phyloP scores from a whole-genome alignment of 2,888 invertebrate genomes.

The Macrosoma leucophasiata region DNA sequence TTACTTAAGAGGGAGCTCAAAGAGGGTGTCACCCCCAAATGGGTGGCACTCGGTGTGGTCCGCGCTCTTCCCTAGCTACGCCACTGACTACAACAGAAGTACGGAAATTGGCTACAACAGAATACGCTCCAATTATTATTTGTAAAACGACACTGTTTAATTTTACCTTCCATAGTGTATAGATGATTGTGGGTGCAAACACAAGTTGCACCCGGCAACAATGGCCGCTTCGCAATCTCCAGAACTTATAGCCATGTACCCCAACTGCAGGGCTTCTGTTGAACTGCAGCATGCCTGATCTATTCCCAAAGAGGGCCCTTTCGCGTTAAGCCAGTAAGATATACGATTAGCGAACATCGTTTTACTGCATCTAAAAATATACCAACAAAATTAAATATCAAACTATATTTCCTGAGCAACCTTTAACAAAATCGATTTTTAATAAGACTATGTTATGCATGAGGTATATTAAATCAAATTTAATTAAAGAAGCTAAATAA shows the following conservation, averaged over 20 bases:
- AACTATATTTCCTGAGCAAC: neutral
- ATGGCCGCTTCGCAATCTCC: constrained; percentile 70
- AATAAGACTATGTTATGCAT: too few species aligned
- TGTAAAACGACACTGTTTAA: neutral
- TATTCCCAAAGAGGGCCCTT: constrained; percentile 50
- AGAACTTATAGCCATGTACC: constrained; percentile 39
- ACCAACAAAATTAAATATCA: neutral
- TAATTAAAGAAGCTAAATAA: too few species aligned
- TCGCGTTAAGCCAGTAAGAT: constrained; percentile 57
- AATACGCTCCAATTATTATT: too few species aligned
- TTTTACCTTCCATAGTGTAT: constrained; percentile 47
- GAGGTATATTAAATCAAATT: too few species aligned
- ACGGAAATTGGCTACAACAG: too few species aligned
- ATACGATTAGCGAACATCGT: constrained; percentile 58
- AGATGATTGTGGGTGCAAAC: constrained; percentile 69
- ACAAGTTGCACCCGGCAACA: constrained; percentile 76
- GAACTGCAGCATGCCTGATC: constrained; percentile 52
- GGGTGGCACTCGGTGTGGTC: too few species aligned
- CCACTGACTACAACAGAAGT: too few species aligned
- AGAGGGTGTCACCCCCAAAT: too few species aligned
- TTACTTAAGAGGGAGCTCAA: too few species aligned
- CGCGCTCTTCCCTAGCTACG: too few species aligned
- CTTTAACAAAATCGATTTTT: too few species aligned
- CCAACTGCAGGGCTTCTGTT: constrained; percentile 42
- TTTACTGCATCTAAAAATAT: constrained; percentile 40